Base-by-base conservation (phyloP, 2,113 vertebrate species). In the Spea multiplicata region DNA sequence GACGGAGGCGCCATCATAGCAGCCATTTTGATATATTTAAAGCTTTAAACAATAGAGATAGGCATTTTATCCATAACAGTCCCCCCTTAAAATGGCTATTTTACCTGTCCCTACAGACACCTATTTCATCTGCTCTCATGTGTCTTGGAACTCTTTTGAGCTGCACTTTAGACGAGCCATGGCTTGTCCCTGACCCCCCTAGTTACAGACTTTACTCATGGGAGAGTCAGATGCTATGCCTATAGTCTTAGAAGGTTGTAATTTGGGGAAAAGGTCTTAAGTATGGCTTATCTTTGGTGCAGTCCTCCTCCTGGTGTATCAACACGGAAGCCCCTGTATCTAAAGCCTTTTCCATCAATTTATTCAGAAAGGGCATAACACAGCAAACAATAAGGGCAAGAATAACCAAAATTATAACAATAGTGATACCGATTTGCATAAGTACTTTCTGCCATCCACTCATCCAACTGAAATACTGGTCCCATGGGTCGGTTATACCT, bases 161-260 rank as follows among this genome's bases (percentile, higher is more conserved):
- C 53, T 55, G 53, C 53, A 55, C 13, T 7, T 55, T 55, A 55
- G 13, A 64, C 61, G n/a, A 64, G 61, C n/a, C 1, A 16, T 64
- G 61, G n/a, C 61, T 64, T 13, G 2, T 64, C 2, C 61, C 1
- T 64, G 1, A 64, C 61, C 61, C 61, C 61, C 61, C n/a, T 64
- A 8, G 61, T n/a, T n/a, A 64, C 61, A 64, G 61, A 64, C 61
- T 64, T 64, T 64, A 64, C 61, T 13, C 61, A 64, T 64, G n/a
- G n/a, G 3, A 6, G 3, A 64, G 61, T 64, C 61, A 64, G 61
- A 64, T 64, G 61, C 61, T 16, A 1, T 64, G 2, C 61, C 61
- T 64, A 64, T 64, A n/a, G n/a, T 1, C 6, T 13, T 2, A 64
- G 8, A 3, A 13, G 10, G 61, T 3, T 64, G 61, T 64, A 64